Percentiles rank a stretch among this genome's conserved stretches.
Conservation (phyloP, 2,888 invertebrate species). For the Gnatocerus cornutus region DNA sequence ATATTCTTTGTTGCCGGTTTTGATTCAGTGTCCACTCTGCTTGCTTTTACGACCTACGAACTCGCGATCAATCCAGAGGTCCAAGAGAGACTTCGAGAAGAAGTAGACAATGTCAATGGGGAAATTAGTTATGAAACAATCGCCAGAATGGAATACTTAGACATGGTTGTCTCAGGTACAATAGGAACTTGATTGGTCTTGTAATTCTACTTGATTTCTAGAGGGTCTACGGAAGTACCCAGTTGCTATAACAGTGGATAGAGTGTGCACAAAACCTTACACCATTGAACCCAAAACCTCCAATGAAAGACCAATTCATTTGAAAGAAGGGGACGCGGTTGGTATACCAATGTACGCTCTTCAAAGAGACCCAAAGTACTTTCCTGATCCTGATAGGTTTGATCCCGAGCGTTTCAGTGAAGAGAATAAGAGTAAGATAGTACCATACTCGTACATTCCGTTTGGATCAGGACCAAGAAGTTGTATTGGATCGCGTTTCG, state of each 20-base stretch:
- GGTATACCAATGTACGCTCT: conserved; percentile 61
- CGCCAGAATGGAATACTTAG: conserved; percentile 72
- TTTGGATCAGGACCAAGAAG: conserved; percentile 75
- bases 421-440: conserved; percentile 73
- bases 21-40: conserved; percentile 69
- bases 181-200: conserved; percentile 62
- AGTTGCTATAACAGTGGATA: conserved; percentile 69
- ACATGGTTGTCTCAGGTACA: conserved; percentile 69
- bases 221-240: conserved; percentile 73
- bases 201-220: conserved; percentile 56
- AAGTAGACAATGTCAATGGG: conserved; percentile 62
- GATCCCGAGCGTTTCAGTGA: conserved; percentile 61
- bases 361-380: conserved; percentile 61
- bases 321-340: conserved; percentile 61
- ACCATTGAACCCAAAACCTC: conserved; percentile 58
- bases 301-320: conserved; percentile 51
- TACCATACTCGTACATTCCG: conserved; percentile 68
- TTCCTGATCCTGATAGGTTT: conserved; percentile 61
- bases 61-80: conserved; percentile 74
- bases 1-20: conserved; percentile 73
- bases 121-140: conserved; percentile 69
- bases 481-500: conserved; percentile 74
- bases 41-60: conserved; percentile 73
- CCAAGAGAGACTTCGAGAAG: conserved; percentile 65
- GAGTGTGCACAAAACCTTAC: conserved; percentile 73